Percentiles rank a stretch among this genome's conserved stretches.
Conservation (phyloP, 1,140 invertebrate genomes). For the Drosophila ambigua region DNA sequence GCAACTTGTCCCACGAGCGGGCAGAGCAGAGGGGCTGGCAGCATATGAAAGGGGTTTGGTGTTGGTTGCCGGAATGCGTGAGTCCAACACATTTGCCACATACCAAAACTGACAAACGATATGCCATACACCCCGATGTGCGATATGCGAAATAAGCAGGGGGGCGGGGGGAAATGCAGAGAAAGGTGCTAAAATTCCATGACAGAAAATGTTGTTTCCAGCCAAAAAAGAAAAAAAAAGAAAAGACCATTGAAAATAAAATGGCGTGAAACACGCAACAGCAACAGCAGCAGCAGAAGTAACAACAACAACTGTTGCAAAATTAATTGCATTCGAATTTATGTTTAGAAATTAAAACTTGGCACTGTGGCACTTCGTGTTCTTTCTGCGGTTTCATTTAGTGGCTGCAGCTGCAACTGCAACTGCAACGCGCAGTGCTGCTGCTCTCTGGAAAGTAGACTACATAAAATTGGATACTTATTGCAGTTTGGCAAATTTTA, state of each 20-base stretch:
- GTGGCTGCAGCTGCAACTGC: conserved; percentile 31
- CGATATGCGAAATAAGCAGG: conserved; percentile 17
- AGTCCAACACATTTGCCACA: conserved; percentile 66
- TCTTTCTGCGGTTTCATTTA: conserved; percentile 14
- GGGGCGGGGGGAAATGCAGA: conserved; percentile 3
- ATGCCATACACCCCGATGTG: neutral
- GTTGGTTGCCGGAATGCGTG: conserved; percentile 56
- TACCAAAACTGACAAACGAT: conserved; percentile 53
- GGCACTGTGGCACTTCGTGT: conserved; percentile 12
- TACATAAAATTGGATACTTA: conserved; percentile 22
- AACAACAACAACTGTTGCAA: conserved; percentile 20
- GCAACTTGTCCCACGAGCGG: conserved; percentile 50
- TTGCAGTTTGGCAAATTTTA: too few species aligned
- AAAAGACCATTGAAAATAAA: conserved; percentile 35
- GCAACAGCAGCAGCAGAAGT: conserved; percentile 22
- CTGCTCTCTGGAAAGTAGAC: conserved; percentile 36
- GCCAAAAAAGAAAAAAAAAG: conserved; percentile 20
- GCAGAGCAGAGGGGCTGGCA: conserved; percentile 14
- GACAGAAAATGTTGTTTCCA: conserved; percentile 34
- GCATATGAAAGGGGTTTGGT: neutral
- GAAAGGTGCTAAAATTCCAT: conserved; percentile 71
- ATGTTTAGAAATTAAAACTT: conserved; percentile 57
- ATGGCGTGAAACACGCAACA: conserved; percentile 67
- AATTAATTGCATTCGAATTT: conserved; percentile 70
- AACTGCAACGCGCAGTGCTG: conserved; percentile 24